phyloP scores from a whole-genome alignment of 2,888 invertebrate species.

The Odontomyia ornata region DNA sequence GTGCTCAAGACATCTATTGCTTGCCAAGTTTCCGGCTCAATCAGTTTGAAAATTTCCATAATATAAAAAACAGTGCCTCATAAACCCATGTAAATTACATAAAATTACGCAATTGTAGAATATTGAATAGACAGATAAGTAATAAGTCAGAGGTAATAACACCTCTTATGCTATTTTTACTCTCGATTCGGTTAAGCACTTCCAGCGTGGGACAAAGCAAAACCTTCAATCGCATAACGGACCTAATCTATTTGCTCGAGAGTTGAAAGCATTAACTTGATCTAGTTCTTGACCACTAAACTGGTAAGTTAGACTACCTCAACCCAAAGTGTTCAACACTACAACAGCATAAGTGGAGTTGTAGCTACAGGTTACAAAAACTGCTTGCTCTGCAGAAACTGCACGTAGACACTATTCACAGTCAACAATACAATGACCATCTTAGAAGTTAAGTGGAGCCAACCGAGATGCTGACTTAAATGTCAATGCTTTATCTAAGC shows the following conservation, averaged over 20 bases:
- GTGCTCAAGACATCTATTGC: no score
- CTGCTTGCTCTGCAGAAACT: background rate
- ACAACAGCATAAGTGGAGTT: no score
- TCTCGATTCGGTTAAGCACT: background rate
- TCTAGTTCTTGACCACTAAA: slow-evolving; percentile 30
- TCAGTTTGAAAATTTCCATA: no score
- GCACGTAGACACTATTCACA: background rate
- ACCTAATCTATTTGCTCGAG: background rate
- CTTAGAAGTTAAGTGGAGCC: slow-evolving; percentile 3
- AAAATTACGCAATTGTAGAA: slow-evolving; percentile 4
- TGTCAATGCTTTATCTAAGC: slow-evolving; percentile 21
- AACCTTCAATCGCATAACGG: slow-evolving; percentile 26
- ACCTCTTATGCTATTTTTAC: slow-evolving; percentile 13
- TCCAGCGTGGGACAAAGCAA: slow-evolving; percentile 15
- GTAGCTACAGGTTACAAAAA: background rate
- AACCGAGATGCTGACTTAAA: slow-evolving; percentile 8
- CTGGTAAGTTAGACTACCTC: slow-evolving; percentile 12
- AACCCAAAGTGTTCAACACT: background rate
- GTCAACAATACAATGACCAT: background rate
- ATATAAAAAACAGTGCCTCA: no score
- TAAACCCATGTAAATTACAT: background rate
- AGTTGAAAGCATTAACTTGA: slow-evolving; percentile 17
- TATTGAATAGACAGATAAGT: background rate
- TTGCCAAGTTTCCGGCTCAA: no score
- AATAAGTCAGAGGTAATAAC: slow-evolving; percentile 28